Percentiles rank a stretch among this genome's conserved stretches.
These are phyloP conservation scores for Melolontha melolontha DNA, from an alignment of 2,888 invertebrate genomes.

Conservation along the genomic window DNA sequence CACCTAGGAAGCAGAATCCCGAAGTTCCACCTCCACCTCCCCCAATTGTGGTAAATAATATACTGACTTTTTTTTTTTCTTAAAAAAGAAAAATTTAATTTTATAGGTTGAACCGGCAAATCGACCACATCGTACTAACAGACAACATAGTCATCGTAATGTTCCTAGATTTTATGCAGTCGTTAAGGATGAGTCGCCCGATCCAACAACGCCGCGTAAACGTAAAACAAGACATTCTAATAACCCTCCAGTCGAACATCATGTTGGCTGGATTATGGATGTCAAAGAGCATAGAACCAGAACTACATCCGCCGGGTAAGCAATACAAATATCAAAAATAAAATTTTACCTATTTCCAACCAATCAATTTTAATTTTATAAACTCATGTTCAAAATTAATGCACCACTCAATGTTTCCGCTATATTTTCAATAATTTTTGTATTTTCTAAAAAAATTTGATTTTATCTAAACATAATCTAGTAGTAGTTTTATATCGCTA, in stretches of 20 bases:
- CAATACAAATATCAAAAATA: too few species aligned
- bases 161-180: constrained; percentile 95
- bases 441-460: too few species aligned
- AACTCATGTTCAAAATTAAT: too few species aligned
- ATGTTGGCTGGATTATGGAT: constrained; percentile 98
- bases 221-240: constrained; percentile 92
- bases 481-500: too few species aligned
- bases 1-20: constrained; percentile 76
- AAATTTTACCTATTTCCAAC: too few species aligned
- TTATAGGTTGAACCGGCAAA: constrained; percentile 18
- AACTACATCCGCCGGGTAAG: constrained; percentile 81
- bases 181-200: constrained; percentile 79
- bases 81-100: not conserved
- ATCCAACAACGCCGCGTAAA: constrained; percentile 80
- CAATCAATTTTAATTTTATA: not conserved
- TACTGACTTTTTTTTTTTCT: constrained; percentile 7
- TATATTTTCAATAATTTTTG: too few species aligned
- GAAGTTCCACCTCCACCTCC: constrained; percentile 88
- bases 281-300: constrained; percentile 84
- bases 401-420: too few species aligned
- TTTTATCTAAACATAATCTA: too few species aligned
- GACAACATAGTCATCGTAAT: constrained; percentile 64
- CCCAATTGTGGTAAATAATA: constrained; percentile 59
- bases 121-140: constrained; percentile 40
- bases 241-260: constrained; percentile 94